Percentiles rank a stretch among this genome's conserved stretches.
These are phyloP conservation scores for Diarsia brunnea DNA, from an alignment of 2,888 invertebrate species.

Conservation along the genomic window DNA sequence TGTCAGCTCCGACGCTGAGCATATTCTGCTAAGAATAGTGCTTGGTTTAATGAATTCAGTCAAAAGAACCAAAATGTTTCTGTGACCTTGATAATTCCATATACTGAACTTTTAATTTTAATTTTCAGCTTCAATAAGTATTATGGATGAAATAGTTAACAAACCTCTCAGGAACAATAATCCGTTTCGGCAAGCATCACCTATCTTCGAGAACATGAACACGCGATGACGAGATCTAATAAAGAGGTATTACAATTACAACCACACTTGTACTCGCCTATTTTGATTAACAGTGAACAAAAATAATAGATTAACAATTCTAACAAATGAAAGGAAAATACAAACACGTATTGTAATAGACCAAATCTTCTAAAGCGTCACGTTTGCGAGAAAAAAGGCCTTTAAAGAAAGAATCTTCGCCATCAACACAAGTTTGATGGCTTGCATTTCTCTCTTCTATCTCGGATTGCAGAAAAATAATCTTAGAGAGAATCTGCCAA, in stretches of 20 bases:
- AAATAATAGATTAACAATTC: no score
- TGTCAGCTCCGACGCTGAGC: constrained; percentile 9
- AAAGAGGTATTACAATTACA: background rate
- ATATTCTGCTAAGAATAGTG: constrained; percentile 15
- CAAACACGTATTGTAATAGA: background rate
- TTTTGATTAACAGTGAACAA: background rate
- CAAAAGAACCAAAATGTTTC: background rate
- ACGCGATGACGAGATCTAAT: background rate
- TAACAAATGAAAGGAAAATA: background rate
- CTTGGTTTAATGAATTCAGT: background rate
- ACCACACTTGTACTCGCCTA: background rate
- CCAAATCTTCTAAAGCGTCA: background rate
- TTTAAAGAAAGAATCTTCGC: background rate
- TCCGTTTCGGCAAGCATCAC: background rate
- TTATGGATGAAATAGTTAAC: background rate
- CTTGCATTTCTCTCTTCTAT: background rate
- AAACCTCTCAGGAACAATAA: background rate
- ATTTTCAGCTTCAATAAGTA: background rate
- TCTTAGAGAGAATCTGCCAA: background rate
- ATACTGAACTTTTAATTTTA: background rate
- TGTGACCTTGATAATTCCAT: background rate
- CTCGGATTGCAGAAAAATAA: background rate
- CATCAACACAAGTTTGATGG: background rate
- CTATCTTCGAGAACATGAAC: background rate
- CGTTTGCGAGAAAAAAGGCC: background rate